These are phyloP conservation scores for Etheostoma perlongum DNA, from an alignment of 2,797 vertebrate species.

Conservation along the genomic window DNA sequence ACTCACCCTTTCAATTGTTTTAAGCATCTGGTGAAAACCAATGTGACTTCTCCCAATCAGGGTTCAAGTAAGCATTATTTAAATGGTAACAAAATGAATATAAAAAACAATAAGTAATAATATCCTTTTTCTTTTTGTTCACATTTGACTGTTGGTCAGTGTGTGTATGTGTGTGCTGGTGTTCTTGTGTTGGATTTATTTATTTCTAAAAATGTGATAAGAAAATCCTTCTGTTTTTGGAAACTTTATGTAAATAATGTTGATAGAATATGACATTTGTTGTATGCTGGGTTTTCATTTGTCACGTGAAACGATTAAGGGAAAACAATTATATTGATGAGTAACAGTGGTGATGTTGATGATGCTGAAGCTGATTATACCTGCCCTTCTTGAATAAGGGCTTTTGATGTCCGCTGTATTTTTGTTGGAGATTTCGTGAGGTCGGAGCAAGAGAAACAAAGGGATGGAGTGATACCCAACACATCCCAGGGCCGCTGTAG, in stretches of 20 bases:
- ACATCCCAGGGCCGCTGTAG: constrained; percentile 72
- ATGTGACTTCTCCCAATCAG: constrained; percentile 85
- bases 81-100: constrained; percentile 78
- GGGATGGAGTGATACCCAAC: constrained; percentile 72
- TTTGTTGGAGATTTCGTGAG: constrained; percentile 76
- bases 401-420: constrained; percentile 84
- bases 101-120: constrained; percentile 85
- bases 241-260: constrained; percentile 88
- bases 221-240: constrained; percentile 78
- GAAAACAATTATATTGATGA: constrained; percentile 78
- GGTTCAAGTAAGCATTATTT: constrained; percentile 81
- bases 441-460: constrained; percentile 71
- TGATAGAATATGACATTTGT: constrained; percentile 82
- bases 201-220: constrained; percentile 78
- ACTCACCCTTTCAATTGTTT: constrained; percentile 83
- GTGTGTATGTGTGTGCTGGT: constrained; percentile 80
- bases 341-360: constrained; percentile 78
- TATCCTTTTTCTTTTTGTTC: constrained; percentile 74
- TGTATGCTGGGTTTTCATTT: constrained; percentile 83
- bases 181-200: constrained; percentile 82
- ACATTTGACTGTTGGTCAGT: constrained; percentile 84
- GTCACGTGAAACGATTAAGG: constrained; percentile 80
- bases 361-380: constrained; percentile 78
- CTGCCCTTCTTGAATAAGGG: constrained; percentile 88
- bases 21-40: constrained; percentile 79